Conservation (phyloP, 2,797 vertebrate species). For the Oreortyx pictus region DNA sequence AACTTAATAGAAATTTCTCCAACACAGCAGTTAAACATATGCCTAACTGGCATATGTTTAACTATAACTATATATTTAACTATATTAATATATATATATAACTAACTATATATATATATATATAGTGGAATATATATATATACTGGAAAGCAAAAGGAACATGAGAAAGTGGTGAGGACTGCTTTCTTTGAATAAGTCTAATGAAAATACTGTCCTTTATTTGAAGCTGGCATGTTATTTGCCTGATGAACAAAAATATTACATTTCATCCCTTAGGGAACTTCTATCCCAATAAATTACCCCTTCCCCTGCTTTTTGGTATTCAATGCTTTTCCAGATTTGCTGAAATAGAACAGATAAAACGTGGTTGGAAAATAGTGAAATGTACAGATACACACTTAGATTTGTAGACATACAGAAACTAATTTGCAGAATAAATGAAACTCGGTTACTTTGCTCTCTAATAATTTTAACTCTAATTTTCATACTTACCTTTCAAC, state of each 20-base stretch:
- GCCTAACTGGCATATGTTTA: no score
- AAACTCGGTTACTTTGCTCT: not conserved
- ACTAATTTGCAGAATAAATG: not conserved
- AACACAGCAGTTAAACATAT: not conserved
- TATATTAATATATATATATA: no score
- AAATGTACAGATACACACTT: not conserved
- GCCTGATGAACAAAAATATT: not conserved
- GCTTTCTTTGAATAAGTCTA: not conserved
- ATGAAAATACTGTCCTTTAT: constrained; percentile 38
- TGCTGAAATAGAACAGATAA: not conserved
- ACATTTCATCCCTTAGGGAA: not conserved
- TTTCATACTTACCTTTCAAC: not conserved
- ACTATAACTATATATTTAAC: no score
- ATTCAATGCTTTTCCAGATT: not conserved
- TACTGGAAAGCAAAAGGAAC: not conserved
- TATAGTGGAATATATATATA: no score
- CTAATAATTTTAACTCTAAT: not conserved
- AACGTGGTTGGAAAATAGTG: not conserved
- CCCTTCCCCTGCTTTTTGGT: not conserved
- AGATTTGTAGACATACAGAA: not conserved
- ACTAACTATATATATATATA: no score
- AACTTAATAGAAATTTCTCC: not conserved
- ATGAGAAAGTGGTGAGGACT: not conserved
- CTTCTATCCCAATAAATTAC: not conserved
- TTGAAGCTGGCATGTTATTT: not conserved